Base-by-base conservation (phyloP, 2,113 vertebrate species). In the Artemisiospiza belli region DNA sequence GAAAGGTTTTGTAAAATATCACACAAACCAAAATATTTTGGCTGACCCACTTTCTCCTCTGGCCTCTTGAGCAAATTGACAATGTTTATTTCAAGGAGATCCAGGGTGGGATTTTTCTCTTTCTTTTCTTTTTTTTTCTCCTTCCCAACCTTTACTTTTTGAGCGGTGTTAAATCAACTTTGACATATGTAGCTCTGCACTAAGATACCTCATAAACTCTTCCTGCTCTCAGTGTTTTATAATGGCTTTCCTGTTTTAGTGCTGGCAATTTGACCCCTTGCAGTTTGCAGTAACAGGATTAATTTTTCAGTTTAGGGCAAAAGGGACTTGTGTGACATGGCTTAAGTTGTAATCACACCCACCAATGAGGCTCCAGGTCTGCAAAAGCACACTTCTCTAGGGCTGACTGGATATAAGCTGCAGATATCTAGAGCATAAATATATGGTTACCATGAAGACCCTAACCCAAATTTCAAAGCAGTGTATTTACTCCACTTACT, bases 301-400 rank as follows among this genome's bases (percentile, higher is more conserved):
- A 94, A 95, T 66, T 88, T 87, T 94, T 94, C 37, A 86, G 27
- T 83, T 88, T 68, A 67, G 43, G n/a, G 21, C 55, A 85, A 66
- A 1, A 39, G 82, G 79, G 67, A 58, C 30, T 83, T 54, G 37
- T 66, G 46, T 70, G 87, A 58, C 51, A n/a, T 17, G 84, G 33
- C 57, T 76, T 66, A 84, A 92, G 28, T 19, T 89, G 49, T 83
- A 86, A 80, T 90, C 75, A 82, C 49, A 59, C 12, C 55, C 58
- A 66, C 19, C 1, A 4, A 31, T 4, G 15, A 77, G 22, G 37
- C 44, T 74, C 54, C 43, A 94, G 17, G 16, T 69, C 69, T 59
- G 41, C 35, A 88, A 5, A 20, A 77, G 52, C 39, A 44, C 39
- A 49, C 90, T 73, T 90, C 9, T 77, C 70, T 88, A 20, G 37